Conservation (phyloP, 2,888 invertebrate genomes). For the Nematopogon swammerdamellus region DNA sequence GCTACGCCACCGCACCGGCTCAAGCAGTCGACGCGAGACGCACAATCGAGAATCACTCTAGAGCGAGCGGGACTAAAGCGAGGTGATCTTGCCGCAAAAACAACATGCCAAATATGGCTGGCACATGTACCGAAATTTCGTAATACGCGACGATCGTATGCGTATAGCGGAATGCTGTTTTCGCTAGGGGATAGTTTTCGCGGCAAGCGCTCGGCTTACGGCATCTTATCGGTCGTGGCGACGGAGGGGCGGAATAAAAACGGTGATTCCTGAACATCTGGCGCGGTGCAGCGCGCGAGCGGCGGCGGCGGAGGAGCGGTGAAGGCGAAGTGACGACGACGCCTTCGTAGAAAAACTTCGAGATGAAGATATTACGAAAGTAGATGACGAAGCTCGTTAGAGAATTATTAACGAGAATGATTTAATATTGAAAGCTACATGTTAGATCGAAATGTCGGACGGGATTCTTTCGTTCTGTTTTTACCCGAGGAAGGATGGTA, state of each 20-base stretch:
- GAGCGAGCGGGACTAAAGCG: slow-evolving; percentile 18
- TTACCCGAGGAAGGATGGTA: no score
- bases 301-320: no score
- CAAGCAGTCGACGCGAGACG: background rate
- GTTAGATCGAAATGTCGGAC: no score
- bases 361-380: background rate
- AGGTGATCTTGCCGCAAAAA: slow-evolving; percentile 23
- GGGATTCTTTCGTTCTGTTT: no score
- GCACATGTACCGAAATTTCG: slow-evolving; percentile 49
- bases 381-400: background rate
- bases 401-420: no score
- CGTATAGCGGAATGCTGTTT: slow-evolving; percentile 25
- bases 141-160: slow-evolving; percentile 25
- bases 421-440: no score
- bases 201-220: background rate
- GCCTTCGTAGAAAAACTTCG: background rate
- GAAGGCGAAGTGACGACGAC: no score
- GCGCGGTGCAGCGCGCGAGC: slow-evolving; percentile 7
- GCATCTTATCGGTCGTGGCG: background rate
- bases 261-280: slow-evolving; percentile 23
- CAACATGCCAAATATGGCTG: slow-evolving; percentile 47
- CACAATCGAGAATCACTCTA: background rate
- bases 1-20: background rate
- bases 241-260: slow-evolving; percentile 5
- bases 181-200: slow-evolving; percentile 12